phyloP scores from a whole-genome alignment of 2,797 vertebrate genomes.

The Nyctalus aviator region DNA sequence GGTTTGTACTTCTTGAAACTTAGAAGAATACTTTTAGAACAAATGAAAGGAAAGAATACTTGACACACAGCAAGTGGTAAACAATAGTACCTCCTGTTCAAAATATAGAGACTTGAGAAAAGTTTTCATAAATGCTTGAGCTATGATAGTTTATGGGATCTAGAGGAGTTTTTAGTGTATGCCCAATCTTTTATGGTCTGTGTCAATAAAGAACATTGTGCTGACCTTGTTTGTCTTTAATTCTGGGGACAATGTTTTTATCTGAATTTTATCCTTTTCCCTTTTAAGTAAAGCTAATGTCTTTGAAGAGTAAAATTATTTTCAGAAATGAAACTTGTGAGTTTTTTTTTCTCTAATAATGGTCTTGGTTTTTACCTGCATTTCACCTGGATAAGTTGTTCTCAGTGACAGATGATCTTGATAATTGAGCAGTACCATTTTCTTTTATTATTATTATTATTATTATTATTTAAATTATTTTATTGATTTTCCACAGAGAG shows the following conservation, averaged over 20 bases:
- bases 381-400: constrained; percentile 44
- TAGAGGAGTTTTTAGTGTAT: constrained; percentile 40
- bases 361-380: constrained; percentile 44
- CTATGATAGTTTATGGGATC: constrained; percentile 10
- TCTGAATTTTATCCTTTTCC: constrained; percentile 54
- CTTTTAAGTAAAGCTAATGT: constrained; percentile 12
- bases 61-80: constrained; percentile 51
- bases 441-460: no score
- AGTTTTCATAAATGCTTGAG: constrained; percentile 21
- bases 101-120: constrained; percentile 32
- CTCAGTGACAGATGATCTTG: constrained; percentile 21
- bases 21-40: constrained; percentile 63
- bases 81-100: neutral
- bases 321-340: constrained; percentile 53
- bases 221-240: constrained; percentile 31
- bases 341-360: constrained; percentile 50
- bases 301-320: constrained; percentile 35
- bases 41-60: constrained; percentile 45
- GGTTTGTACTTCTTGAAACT: constrained; percentile 62
- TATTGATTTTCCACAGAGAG: no score
- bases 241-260: neutral
- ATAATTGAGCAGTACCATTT: constrained; percentile 40
- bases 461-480: no score
- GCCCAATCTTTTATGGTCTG: neutral
- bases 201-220: constrained; percentile 7